Percentiles rank a stretch among this genome's conserved stretches.
These are phyloP conservation scores for Ramphastos sulfuratus DNA, from an alignment of 2,113 vertebrate species.

Conservation along the genomic window DNA sequence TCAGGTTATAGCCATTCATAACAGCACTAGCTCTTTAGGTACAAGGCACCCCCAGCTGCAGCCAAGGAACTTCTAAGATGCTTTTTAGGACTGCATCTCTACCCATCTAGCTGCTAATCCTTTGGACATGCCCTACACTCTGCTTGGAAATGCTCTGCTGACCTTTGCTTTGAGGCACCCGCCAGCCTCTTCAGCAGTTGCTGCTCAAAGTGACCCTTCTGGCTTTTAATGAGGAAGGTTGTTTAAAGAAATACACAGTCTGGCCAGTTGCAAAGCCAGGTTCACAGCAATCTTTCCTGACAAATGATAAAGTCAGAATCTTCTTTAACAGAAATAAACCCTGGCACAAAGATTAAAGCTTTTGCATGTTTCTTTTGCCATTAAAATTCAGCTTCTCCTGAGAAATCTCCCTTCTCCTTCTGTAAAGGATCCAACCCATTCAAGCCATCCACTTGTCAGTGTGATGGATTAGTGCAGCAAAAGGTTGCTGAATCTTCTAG, in stretches of 20 bases:
- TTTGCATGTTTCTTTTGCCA: neutral
- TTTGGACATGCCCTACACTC: neutral
- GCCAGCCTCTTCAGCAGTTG: conserved; percentile 11
- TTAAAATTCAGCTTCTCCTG: conserved; percentile 12
- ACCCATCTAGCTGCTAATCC: neutral
- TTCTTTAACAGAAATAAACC: neutral
- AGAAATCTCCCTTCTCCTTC: neutral
- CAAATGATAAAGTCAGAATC: neutral
- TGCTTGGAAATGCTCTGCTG: neutral
- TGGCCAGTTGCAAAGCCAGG: neutral
- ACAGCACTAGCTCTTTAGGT: neutral
- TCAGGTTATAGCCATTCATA: neutral
- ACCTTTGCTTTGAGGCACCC: neutral
- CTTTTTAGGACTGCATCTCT: neutral
- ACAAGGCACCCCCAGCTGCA: neutral
- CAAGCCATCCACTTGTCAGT: neutral
- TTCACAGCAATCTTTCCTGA: neutral
- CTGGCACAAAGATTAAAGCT: neutral
- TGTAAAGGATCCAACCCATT: neutral
- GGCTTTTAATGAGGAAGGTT: neutral
- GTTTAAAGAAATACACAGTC: neutral
- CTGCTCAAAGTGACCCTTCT: neutral
- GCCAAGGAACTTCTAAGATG: neutral
- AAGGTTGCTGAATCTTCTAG: conserved; percentile 9
- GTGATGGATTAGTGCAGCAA: neutral